phyloP scores from a whole-genome alignment of 1,140 invertebrate species.

The Ceratitis capitata region DNA sequence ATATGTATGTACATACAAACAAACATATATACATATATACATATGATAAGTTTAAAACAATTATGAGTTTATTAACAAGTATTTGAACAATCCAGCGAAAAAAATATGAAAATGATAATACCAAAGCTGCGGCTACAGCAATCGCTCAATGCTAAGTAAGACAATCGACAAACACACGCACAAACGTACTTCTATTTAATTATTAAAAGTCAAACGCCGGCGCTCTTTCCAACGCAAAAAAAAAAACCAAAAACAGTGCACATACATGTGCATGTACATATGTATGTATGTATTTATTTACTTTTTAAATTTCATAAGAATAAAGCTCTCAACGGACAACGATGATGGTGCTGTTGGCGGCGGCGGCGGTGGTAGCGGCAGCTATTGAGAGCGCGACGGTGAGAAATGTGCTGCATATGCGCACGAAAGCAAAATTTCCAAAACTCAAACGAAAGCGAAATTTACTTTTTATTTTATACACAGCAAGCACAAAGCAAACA shows the following conservation, averaged over 20 bases:
- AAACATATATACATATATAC: no score
- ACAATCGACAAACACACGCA: not conserved
- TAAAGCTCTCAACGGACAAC: not conserved
- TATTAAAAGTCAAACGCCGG: not conserved
- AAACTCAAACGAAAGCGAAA: constrained; percentile 22
- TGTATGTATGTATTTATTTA: no score
- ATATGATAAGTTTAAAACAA: not conserved
- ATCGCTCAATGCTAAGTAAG: no score
- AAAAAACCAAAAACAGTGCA: not conserved
- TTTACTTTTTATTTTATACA: not conserved
- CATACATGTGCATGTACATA: no score
- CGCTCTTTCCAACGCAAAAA: not conserved
- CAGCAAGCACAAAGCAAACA: not conserved
- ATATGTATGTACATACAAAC: no score
- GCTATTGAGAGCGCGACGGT: constrained; percentile 24
- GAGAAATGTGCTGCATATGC: constrained; percentile 35
- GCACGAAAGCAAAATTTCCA: constrained; percentile 27
- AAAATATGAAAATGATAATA: not conserved
- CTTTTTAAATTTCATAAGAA: not conserved
- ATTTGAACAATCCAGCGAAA: not conserved
- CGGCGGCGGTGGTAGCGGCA: not conserved
- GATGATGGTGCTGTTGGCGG: not conserved
- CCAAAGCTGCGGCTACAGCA: no score
- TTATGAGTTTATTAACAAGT: no score
- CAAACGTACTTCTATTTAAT: not conserved